Evolutionary conservation across 1,140 invertebrate species (phyloP), one percentile per base, ranked within the genome.

Genomic region (Marisa cornuarietis): DNA sequence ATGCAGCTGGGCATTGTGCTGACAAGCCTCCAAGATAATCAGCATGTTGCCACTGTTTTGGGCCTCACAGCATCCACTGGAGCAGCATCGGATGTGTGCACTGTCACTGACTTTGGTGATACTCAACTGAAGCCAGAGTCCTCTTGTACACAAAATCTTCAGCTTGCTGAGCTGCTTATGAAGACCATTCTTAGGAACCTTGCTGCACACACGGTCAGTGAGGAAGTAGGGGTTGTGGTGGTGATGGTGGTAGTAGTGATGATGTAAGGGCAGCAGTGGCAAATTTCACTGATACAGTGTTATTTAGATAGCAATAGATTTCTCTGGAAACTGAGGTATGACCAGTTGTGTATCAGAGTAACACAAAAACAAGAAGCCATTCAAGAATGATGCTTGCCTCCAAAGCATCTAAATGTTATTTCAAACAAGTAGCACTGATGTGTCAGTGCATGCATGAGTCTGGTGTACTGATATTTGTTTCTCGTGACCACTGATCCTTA

Each of bases 1-100:
- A 92, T 94, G 91, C 91, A 94, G 78, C 90, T 94, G 77, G 91
- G 90, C 78, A 94, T 94, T 49, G 93, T 94, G 52, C 89, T 94
- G 71, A 92, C 91, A 14, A 94, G 93, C 87, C 87, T 94, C 22
- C 93, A 94, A 86, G 93, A 94, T 85, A 93, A 93, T 82, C 90
- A 90, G 72, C 93, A 94, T 84, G 91, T 94, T 42, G 92, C 93
- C 11, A 87, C 92, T 11, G 87, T 94, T 26, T 90, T 94, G 8
- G 92, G 93, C 7, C 92, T 87, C 87, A 89, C 83, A 8, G 42
- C 76, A 14, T 51, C 74, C 4, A 42, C 31, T 42, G 54, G 11
- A 49, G 71, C 42, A 52, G 24, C 71, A 13, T 4, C 20, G 5
- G 58, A 24, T 13, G 10, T 1, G 8, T 62, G 68, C 22, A 63